Base-by-base conservation (phyloP, 2,888 invertebrate genomes). In the Mesorhabditis sp. region DNA sequence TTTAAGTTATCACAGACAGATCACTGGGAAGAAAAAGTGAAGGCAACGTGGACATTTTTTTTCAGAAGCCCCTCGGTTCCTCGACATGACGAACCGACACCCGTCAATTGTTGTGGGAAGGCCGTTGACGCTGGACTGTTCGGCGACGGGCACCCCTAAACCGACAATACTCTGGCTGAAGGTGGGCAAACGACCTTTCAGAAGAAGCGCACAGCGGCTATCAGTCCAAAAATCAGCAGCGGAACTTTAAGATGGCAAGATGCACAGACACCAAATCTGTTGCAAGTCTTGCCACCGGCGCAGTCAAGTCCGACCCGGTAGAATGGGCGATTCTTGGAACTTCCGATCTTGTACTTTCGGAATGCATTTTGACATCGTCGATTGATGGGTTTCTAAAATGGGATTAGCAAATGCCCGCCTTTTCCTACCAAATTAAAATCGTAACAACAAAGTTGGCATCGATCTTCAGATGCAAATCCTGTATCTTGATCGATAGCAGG, bases 51-150 rank as follows among this genome's bases (percentile, higher is more conserved):
- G 10, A 43, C 13, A 44, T 67, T 70, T n/a, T 7, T 66, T 81
- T 84, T 69, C 80, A 88, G 88, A 87, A 63, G 85, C 86, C 5
- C 88, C 88, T 10, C 80, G 72, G 13, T 86, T 88, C 72, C 68
- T 79, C n/a, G 83, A 83, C 70, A 70, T 75, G 58, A 70, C 70
- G 15, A 78, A 82, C 68, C 70, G 72, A 10, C 74, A 78, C 4
- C 81, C 80, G 43, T 84, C 87, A 0, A 76, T 89, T 44, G 76
- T 85, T 62, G 88, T 89, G 83, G 90, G 90, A 0, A 86, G 89
- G 67, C 78, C 88, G 7, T 88, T 90, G 4, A 86, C 87, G 64
- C 82, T 91, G 15, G 88, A 89, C 0, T 91, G 91, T 83, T 75
- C 83, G 0, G 88, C 87, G 0, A 75, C 76, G 4, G 90, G 90